Evolutionary conservation across 2,888 invertebrate species (phyloP).

Genomic region (Plusia festucae): DNA sequence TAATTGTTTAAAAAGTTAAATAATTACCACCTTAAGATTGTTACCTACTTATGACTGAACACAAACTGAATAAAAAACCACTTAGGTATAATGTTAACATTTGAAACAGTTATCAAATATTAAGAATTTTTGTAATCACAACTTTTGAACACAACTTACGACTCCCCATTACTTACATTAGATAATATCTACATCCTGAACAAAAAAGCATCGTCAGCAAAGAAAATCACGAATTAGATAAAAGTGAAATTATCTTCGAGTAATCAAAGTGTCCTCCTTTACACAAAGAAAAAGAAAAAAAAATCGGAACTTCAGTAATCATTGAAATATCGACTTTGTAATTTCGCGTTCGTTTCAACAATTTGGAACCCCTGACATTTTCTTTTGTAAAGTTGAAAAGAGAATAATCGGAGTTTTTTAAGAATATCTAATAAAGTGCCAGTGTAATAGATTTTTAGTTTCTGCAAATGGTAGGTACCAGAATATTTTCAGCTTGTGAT

Average conservation of each 20-base stretch:
- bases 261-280: slow-evolving; percentile 43
- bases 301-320: slow-evolving; percentile 30
- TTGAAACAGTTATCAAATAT: neutral
- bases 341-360: slow-evolving; percentile 39
- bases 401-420: slow-evolving; percentile 27
- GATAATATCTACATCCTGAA: slow-evolving; percentile 19
- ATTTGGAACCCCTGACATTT: slow-evolving; percentile 36
- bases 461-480: slow-evolving; percentile 18
- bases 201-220: slow-evolving; percentile 18
- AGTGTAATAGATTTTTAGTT: slow-evolving; percentile 25
- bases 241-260: slow-evolving; percentile 41
- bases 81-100: too few species aligned
- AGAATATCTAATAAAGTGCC: slow-evolving; percentile 24
- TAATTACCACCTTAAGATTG: too few species aligned
- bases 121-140: slow-evolving; percentile 2
- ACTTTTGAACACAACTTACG: slow-evolving; percentile 9
- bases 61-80: too few species aligned
- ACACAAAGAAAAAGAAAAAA: slow-evolving; percentile 21
- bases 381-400: slow-evolving; percentile 31
- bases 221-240: slow-evolving; percentile 36
- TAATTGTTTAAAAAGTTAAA: too few species aligned
- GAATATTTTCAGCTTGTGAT: neutral
- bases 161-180: slow-evolving; percentile 29
- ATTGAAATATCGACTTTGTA: slow-evolving; percentile 45
- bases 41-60: too few species aligned